Evolutionary conservation across 2,888 invertebrate genomes (phyloP).

Genomic region (Caenorhabditis sp.): DNA sequence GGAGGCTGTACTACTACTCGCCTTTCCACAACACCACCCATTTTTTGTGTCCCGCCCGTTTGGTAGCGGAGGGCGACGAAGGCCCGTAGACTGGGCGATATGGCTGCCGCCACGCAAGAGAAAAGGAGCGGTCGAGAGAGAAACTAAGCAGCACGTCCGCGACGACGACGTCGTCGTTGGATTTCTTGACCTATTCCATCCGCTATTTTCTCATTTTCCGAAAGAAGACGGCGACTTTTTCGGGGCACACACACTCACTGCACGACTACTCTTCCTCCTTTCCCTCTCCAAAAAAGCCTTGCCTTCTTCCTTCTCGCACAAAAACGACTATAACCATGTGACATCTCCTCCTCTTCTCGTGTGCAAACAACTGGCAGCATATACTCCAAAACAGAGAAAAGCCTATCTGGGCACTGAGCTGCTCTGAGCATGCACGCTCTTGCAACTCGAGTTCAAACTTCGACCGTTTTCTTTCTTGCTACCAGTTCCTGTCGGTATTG

Average conservation of each 20-base stretch:
- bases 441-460: no score
- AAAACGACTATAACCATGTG: slow-evolving; percentile 27
- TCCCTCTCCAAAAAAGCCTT: background rate
- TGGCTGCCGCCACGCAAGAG: slow-evolving; percentile 11
- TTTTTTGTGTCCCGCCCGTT: slow-evolving; percentile 27
- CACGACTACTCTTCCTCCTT: slow-evolving; percentile 4
- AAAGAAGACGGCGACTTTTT: slow-evolving; percentile 15
- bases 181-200: slow-evolving; percentile 30
- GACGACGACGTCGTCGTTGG: no score
- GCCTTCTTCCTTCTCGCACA: no score
- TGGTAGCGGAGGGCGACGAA: slow-evolving; percentile 12
- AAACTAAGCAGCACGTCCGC: no score
- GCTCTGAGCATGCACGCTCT: background rate
- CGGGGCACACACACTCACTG: slow-evolving; percentile 7
- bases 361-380: slow-evolving; percentile 26
- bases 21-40: slow-evolving; percentile 23
- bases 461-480: no score
- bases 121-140: background rate
- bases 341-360: slow-evolving; percentile 27
- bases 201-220: slow-evolving; percentile 15
- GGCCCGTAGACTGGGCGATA: slow-evolving; percentile 21
- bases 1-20: slow-evolving; percentile 39
- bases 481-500: background rate
- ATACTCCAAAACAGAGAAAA: background rate
- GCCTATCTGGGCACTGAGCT: background rate